Conservation (phyloP, 2,888 invertebrate genomes). For the Andricus quercusramuli region DNA sequence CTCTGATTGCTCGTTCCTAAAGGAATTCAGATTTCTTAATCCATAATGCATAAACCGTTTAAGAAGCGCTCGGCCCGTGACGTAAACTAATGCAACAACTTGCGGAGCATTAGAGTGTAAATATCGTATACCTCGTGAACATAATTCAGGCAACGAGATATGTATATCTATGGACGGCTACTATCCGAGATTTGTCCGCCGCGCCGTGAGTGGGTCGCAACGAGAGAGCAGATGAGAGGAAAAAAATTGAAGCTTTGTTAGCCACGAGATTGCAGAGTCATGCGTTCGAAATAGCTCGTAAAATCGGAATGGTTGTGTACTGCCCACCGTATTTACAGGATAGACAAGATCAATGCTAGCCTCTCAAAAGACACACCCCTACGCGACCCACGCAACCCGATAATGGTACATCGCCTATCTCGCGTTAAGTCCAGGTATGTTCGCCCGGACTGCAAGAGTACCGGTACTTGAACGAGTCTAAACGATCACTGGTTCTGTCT, state of each 20-base stretch:
- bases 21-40: conserved; percentile 70
- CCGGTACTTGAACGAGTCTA: conserved; percentile 1
- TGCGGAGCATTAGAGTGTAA: conserved; percentile 61
- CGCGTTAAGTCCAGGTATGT: conserved; percentile 1
- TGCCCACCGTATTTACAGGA: conserved; percentile 49
- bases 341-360: conserved; percentile 67
- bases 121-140: conserved; percentile 53
- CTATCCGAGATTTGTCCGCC: conserved; percentile 45
- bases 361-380: conserved; percentile 53
- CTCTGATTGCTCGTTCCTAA: neutral
- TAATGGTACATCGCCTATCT: conserved; percentile 7
- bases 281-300: conserved; percentile 60
- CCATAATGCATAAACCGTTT: conserved; percentile 74
- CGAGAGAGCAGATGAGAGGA: conserved; percentile 19
- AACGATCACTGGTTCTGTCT: conserved; percentile 1
- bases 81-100: conserved; percentile 69
- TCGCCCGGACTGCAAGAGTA: neutral
- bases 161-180: conserved; percentile 18
- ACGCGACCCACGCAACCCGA: conserved; percentile 43
- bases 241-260: conserved; percentile 57
- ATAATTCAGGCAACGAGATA: conserved; percentile 52
- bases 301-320: conserved; percentile 61
- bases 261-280: conserved; percentile 65
- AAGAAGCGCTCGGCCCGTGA: conserved; percentile 67
- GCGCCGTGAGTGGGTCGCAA: conserved; percentile 44